Conservation (phyloP, 2,888 invertebrate genomes). For the Aleiodes alternator region DNA sequence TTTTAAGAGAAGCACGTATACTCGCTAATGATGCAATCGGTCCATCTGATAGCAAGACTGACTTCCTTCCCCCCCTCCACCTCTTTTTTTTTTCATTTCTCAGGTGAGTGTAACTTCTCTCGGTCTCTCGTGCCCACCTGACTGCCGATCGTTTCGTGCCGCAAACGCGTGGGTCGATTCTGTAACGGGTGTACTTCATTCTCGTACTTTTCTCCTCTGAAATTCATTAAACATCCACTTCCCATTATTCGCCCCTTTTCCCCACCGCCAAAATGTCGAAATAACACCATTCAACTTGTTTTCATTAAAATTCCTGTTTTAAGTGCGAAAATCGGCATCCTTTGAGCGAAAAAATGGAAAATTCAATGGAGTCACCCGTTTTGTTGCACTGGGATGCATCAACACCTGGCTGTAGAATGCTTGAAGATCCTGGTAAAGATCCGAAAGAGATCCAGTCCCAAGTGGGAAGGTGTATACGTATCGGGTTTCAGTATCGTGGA, state of each 20-base stretch:
- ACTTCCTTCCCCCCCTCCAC: conserved; percentile 51
- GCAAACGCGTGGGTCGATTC: conserved; percentile 58
- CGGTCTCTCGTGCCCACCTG: conserved; percentile 57
- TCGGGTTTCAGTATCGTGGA: conserved; percentile 38
- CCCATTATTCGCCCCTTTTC: neutral
- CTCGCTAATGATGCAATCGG: conserved; percentile 69
- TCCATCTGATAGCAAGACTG: conserved; percentile 61
- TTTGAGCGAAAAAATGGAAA: neutral
- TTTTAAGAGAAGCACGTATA: conserved; percentile 58
- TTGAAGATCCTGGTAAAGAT: conserved; percentile 43
- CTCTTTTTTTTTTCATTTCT: conserved; percentile 1
- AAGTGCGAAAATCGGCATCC: too few relatives aligned
- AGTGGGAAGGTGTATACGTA: conserved; percentile 50
- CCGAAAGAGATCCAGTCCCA: conserved; percentile 54
- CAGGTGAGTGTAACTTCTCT: conserved; percentile 53
- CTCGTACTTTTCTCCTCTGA: conserved; percentile 6
- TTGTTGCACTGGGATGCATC: conserved; percentile 45
- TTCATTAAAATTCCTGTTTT: too few relatives aligned
- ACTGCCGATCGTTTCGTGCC: conserved; percentile 40
- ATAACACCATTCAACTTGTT: too few relatives aligned
- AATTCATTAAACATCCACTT: neutral
- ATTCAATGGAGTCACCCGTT: conserved; percentile 54
- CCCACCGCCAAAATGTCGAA: too few relatives aligned
- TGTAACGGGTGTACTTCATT: conserved; percentile 52
- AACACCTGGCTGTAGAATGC: conserved; percentile 58